Base-by-base conservation (phyloP, 2,797 vertebrate species). In the Paratrypauchen microcephalus region DNA sequence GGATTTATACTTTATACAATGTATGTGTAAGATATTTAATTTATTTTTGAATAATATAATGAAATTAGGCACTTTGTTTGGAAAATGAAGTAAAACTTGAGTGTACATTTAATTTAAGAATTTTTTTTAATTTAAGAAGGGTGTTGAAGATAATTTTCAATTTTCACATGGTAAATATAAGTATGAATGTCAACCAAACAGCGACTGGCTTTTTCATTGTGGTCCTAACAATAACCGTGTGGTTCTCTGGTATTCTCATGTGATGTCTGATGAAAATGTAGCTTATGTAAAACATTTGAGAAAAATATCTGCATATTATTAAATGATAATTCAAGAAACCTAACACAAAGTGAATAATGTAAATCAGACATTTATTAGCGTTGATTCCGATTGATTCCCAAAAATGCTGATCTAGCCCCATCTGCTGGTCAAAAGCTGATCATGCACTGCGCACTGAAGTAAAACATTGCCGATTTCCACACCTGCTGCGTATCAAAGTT, bases 41-140 rank as follows among this genome's bases (percentile, higher is more conserved):
- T 97, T 97, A 97, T 97, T 66, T 26, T 97, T 94, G 88, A 87
- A 92, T 92, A 92, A 82, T 92, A 75, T 90, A 91, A 94, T 92
- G 66, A 90, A 90, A 94, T 89, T 24, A 79, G 93, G 95, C 95
- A 97, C 96, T 96, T 97, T 96, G 24, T 92, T 94, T 94, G 88
- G 90, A 92, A 93, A 90, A 92, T 79, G 13, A 61, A 9, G 48
- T 66, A 59, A 73, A 76, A 68, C 21, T 32, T 28, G 32, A 73
- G 8, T 67, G 19, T 19, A 48, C 4, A n/a, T 82, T 74, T 79
- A n/a, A 18, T 81, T 86, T 64, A 24, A 64, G 11, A 73, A 80
- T 30, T 41, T 67, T 76, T 61, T 8, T n/a, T n/a, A n/a, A 68
- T 76, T 70, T 52, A 58, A 48, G 6, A 23, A 73, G 77, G 65